Conservation (phyloP, 2,113 vertebrate species). For the Crotalus tigris region DNA sequence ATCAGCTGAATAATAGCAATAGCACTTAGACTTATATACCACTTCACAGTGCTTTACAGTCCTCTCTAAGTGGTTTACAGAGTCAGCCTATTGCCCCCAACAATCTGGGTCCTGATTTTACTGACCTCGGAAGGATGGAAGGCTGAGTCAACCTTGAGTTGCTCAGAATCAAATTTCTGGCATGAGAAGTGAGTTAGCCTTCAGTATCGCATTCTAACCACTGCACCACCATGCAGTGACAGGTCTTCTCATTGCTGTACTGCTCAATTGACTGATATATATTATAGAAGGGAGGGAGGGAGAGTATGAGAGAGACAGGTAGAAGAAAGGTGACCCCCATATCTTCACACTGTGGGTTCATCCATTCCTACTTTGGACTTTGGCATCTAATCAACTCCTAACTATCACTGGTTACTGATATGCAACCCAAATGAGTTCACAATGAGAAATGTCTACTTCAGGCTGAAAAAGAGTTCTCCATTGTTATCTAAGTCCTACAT, state of each 20-base stretch:
- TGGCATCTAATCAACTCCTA: not conserved
- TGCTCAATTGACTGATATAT: not conserved
- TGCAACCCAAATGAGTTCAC: not conserved
- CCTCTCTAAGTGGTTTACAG: too few relatives aligned
- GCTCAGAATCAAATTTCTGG: too few relatives aligned
- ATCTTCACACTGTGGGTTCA: not conserved
- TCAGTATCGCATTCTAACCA: too few relatives aligned
- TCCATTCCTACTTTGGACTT: not conserved
- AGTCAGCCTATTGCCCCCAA: too few relatives aligned
- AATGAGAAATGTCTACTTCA: not conserved
- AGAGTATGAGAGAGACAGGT: not conserved
- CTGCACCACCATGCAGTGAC: not conserved
- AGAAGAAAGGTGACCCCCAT: not conserved
- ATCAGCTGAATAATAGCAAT: not conserved
- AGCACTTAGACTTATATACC: too few relatives aligned
- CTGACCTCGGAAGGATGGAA: too few relatives aligned
- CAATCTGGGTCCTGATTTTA: too few relatives aligned
- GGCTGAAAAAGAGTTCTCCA: not conserved
- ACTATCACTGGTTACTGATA: not conserved
- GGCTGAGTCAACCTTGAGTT: too few relatives aligned
- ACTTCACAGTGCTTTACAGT: too few relatives aligned
- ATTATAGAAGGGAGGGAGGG: not conserved
- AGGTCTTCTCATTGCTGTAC: not conserved
- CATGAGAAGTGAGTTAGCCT: too few relatives aligned
- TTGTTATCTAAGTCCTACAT: not conserved